phyloP scores from a whole-genome alignment of 2,888 invertebrate species.

The Lordiphosa andalusiaca region DNA sequence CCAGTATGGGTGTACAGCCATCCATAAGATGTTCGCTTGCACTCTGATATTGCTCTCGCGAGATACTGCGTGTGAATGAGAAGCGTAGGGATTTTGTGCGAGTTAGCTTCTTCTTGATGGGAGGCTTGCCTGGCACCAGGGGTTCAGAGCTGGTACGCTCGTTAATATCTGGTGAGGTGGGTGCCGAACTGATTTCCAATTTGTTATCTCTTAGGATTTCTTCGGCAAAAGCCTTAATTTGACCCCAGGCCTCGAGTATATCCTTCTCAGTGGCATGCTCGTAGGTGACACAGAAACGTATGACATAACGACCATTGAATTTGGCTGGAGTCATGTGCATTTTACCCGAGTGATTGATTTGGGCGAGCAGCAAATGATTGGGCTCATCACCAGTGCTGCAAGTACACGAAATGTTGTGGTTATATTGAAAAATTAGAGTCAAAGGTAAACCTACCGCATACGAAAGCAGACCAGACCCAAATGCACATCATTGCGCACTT shows the following conservation, averaged over 20 bases:
- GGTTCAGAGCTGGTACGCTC: conserved; percentile 70
- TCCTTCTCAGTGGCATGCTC: conserved; percentile 89
- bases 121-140: conserved; percentile 68
- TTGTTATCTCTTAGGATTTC: conserved; percentile 81
- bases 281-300: conserved; percentile 90
- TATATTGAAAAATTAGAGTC: neutral
- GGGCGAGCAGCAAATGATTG: conserved; percentile 88
- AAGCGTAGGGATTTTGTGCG: conserved; percentile 79
- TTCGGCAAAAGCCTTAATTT: conserved; percentile 83
- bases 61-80: conserved; percentile 81
- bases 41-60: conserved; percentile 79
- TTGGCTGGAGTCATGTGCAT: conserved; percentile 93
- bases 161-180: conserved; percentile 68
- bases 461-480: conserved; percentile 90
- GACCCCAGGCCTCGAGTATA: conserved; percentile 85
- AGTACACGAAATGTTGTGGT: neutral
- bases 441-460: conserved; percentile 78
- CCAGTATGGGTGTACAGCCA: conserved; percentile 80
- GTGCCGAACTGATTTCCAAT: conserved; percentile 64
- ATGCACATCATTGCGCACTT: conserved; percentile 88
- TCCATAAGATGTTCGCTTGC: conserved; percentile 79
- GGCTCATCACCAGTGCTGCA: conserved; percentile 85
- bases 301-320: conserved; percentile 87
- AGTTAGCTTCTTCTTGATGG: conserved; percentile 79
- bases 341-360: conserved; percentile 90